Percentiles rank a stretch among this genome's conserved stretches.
Conservation (phyloP, 1,140 invertebrate genomes). For the Fopius arisanus region DNA sequence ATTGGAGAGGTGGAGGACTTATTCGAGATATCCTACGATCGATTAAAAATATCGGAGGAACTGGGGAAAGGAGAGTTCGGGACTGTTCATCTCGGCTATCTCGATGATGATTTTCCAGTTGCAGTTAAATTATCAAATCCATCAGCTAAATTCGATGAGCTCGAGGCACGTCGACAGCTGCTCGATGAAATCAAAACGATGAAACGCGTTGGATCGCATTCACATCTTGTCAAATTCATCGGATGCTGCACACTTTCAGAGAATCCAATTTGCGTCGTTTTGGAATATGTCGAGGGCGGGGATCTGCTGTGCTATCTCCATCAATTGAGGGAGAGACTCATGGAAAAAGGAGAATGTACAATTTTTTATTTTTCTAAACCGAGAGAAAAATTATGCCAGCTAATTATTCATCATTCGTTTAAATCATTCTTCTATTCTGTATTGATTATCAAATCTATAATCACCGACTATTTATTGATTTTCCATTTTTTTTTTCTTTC, state of each 20-base stretch:
- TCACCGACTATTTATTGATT: no score
- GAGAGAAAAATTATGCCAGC: no score
- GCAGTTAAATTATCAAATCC: constrained; percentile 77
- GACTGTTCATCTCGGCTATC: constrained; percentile 71
- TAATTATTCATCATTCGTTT: no score
- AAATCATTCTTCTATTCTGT: no score
- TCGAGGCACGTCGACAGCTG: constrained; percentile 73
- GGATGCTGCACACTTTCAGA: constrained; percentile 78
- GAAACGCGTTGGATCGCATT: constrained; percentile 79
- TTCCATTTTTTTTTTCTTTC: no score
- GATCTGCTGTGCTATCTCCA: constrained; percentile 75
- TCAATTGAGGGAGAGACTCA: constrained; percentile 40
- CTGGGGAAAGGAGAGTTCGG: constrained; percentile 81
- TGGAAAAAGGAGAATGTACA: no score
- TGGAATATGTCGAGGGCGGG: constrained; percentile 83
- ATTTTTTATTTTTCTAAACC: no score
- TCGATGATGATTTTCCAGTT: constrained; percentile 67
- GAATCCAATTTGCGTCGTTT: constrained; percentile 73
- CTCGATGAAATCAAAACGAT: constrained; percentile 81
- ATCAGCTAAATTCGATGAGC: constrained; percentile 55
- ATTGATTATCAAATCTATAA: no score
- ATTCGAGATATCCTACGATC: constrained; percentile 67
- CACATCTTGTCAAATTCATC: constrained; percentile 79
- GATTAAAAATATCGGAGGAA: constrained; percentile 67
- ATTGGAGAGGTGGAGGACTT: neutral